Evolutionary conservation across 1,140 invertebrate species (phyloP), one percentile per base, ranked within the genome.

Genomic region (Trachelipus rathkii): DNA sequence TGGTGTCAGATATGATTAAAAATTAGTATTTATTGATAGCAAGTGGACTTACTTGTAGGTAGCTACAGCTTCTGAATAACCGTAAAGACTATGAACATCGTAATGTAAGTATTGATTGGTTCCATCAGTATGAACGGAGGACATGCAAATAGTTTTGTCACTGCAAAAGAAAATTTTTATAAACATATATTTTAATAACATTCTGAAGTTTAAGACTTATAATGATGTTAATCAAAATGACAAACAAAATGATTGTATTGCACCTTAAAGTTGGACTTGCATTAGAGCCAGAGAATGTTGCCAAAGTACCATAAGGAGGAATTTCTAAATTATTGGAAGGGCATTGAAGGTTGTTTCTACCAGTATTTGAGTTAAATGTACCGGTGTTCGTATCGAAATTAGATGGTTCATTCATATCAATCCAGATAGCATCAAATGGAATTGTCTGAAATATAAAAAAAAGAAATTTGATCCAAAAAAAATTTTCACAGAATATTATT

Each of bases 21-120:
- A 33, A 6, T 33, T 33, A 1, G 33, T 33, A 1, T 33, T 33
- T 33, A 33, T 33, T 33, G 1, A 33, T 33, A 33, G 2, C 2
- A 33, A 3, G 1, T 33, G 33, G 6, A 33, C 33, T 33, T 33
- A 33, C 33, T 33, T 33, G 33, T 33, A 33, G 6, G 33, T 33
- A 33, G 33, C 33, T 33, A 33, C 33, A 33, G 33, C 33, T 33
- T 33, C 33, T 33, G 33, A 33, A 33, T 33, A 83, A 0, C 85
- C 86, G 77, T 85, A 86, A 9, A 86, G 77, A 81, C 76, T 83
- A 75, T 86, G 85, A 19, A 84, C 81, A 78, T 86, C 82, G 79
- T 86, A 86, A 77, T 86, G 84, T 0, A 79, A 67, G 43, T 44
- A 76, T 4, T 67, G 43, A 10, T 46, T 43, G 23, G 33, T 46